phyloP scores from a whole-genome alignment of 2,113 vertebrate species.

The Larimichthys crocea region DNA sequence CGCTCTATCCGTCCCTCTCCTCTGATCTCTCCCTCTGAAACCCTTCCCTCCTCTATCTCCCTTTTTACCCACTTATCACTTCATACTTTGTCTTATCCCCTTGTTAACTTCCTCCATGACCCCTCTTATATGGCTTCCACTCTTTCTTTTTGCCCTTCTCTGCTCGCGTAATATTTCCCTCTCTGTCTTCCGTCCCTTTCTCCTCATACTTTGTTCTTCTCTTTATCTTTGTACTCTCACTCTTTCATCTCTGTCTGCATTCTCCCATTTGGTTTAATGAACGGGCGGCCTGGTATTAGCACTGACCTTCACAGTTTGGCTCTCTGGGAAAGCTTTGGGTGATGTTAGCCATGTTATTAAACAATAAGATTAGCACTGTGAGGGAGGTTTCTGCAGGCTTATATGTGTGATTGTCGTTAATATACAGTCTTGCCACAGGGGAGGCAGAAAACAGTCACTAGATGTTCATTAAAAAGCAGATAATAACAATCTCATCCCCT shows the following conservation, averaged over 20 bases:
- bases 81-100: conserved; percentile 29
- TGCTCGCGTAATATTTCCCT: conserved; percentile 22
- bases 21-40: conserved; percentile 63
- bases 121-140: conserved; percentile 14
- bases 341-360: conserved; percentile 73
- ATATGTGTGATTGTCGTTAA: conserved; percentile 71
- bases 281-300: conserved; percentile 62
- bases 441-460: conserved; percentile 48
- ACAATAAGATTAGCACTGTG: conserved; percentile 68
- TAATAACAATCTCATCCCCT: conserved; percentile 26
- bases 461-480: conserved; percentile 37
- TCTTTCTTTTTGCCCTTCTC: conserved; percentile 30
- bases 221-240: conserved; percentile 32
- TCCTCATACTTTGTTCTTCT: not conserved
- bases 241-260: conserved; percentile 22
- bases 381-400: conserved; percentile 66
- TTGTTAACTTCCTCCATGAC: conserved; percentile 46
- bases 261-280: conserved; percentile 57
- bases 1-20: conserved; percentile 49
- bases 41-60: conserved; percentile 47
- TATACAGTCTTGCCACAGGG: conserved; percentile 52
- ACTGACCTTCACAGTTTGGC: conserved; percentile 74
- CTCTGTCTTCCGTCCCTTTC: not conserved
- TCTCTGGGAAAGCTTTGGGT: conserved; percentile 62
- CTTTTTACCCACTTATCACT: conserved; percentile 51